Percentiles rank a stretch among this genome's conserved stretches.
Evolutionary conservation across 2,888 invertebrate genomes (phyloP).

Genomic region (Microctonus brassicae): DNA sequence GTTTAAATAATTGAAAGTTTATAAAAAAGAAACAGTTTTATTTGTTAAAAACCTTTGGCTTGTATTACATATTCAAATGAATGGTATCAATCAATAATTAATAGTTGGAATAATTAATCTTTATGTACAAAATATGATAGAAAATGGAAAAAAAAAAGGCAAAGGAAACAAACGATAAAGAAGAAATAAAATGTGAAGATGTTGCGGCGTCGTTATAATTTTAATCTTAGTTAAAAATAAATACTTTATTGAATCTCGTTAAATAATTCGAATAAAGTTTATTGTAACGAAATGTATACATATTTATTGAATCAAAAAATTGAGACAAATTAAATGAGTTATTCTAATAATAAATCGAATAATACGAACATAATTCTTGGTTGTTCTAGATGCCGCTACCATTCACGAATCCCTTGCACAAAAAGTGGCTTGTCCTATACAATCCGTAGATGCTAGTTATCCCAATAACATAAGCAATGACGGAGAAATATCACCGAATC

Average conservation of each 20-base stretch:
- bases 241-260: constrained; percentile 2
- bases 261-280: neutral
- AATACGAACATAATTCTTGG: constrained; percentile 53
- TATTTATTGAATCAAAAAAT: neutral
- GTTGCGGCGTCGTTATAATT: constrained; percentile 35
- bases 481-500: constrained; percentile 53
- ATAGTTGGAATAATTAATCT: neutral
- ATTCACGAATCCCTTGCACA: constrained; percentile 66
- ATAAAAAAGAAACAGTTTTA: neutral
- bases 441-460: constrained; percentile 68
- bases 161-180: neutral
- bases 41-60: neutral
- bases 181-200: constrained; percentile 29
- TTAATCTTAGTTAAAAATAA: constrained; percentile 18
- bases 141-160: neutral
- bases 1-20: neutral
- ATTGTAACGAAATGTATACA: constrained; percentile 10
- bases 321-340: neutral
- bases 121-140: neutral
- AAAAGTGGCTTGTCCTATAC: constrained; percentile 66
- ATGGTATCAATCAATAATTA: neutral
- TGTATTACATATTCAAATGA: neutral
- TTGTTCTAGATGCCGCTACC: constrained; percentile 69
- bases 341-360: constrained; percentile 23
- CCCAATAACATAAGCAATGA: constrained; percentile 59